Conservation (phyloP, 92 coral and sea anemone genomes). For the Paramuricea clavata region DNA sequence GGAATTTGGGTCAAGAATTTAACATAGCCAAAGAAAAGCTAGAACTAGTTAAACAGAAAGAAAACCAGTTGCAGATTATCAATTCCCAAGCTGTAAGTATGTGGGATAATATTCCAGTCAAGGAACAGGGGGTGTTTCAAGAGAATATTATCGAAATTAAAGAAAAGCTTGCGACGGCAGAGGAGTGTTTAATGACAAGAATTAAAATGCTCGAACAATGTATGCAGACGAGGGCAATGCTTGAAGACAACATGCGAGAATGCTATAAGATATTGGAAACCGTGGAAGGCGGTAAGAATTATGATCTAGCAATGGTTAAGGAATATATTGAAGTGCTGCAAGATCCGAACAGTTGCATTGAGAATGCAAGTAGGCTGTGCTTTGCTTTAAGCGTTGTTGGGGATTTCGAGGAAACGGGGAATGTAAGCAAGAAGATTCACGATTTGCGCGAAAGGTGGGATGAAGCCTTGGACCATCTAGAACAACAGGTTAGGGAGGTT, state of each 20-base stretch:
- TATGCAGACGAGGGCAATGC: constrained; percentile 48
- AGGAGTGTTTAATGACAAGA: constrained; percentile 53
- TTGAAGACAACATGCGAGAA: constrained; percentile 64
- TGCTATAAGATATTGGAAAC: constrained; percentile 72
- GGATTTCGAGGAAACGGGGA: neutral
- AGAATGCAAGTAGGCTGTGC: constrained; percentile 25
- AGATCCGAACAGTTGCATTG: constrained; percentile 38
- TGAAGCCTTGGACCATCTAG: neutral
- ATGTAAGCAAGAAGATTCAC: neutral
- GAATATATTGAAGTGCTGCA: neutral
- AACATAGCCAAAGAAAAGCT: constrained; percentile 43
- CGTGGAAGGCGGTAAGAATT: constrained; percentile 60
- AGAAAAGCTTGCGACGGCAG: constrained; percentile 70
- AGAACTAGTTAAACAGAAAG: constrained; percentile 32
- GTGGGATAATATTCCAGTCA: constrained; percentile 4
- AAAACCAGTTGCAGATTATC: constrained; percentile 23
- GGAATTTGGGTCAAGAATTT: constrained; percentile 12
- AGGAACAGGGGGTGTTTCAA: constrained; percentile 29
- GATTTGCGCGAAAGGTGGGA: constrained; percentile 30
- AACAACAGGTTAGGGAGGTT: neutral
- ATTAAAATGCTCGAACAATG: constrained; percentile 64
- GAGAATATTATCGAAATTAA: constrained; percentile 59
- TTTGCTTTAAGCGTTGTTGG: constrained; percentile 27
- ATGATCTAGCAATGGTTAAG: neutral
- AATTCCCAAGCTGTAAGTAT: constrained; percentile 23